Conservation (phyloP, 2,888 invertebrate species). For the Alentia gelatinosa region DNA sequence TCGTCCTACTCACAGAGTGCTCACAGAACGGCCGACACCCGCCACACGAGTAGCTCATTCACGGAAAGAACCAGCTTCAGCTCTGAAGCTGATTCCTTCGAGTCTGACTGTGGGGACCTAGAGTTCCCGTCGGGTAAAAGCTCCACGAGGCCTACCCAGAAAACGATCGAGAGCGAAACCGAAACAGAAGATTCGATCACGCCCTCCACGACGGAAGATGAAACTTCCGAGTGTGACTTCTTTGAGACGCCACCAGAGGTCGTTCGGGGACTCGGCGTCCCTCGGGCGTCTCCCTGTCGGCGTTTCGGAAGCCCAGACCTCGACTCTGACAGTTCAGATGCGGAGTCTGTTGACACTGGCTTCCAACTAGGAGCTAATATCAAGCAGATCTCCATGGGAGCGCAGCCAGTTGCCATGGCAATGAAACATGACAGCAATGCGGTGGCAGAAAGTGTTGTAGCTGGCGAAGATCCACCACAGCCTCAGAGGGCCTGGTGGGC, state of each 20-base stretch:
- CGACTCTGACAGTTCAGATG: background rate
- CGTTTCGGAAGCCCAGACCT: background rate
- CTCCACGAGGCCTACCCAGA: too few species aligned
- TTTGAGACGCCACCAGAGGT: conserved; percentile 12
- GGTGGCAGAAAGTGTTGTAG: background rate
- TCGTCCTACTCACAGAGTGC: background rate
- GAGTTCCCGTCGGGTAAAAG: background rate
- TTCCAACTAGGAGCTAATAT: background rate
- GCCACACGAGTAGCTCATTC: background rate
- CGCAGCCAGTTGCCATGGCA: background rate
- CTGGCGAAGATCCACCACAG: background rate
- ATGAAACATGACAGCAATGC: background rate
- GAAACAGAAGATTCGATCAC: conserved; percentile 34
- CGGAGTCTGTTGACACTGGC: background rate
- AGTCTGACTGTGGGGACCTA: background rate
- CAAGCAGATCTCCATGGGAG: background rate
- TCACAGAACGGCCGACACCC: background rate
- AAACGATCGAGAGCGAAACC: background rate
- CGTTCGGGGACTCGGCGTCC: background rate
- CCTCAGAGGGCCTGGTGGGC: conserved; percentile 37
- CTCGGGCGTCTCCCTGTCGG: background rate
- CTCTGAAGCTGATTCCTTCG: background rate
- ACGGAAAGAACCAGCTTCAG: background rate
- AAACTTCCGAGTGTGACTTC: conserved; percentile 3
- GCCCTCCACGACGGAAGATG: conserved; percentile 13